Conservation (phyloP, 2,113 vertebrate species). For the Thamnaconus septentrionalis region DNA sequence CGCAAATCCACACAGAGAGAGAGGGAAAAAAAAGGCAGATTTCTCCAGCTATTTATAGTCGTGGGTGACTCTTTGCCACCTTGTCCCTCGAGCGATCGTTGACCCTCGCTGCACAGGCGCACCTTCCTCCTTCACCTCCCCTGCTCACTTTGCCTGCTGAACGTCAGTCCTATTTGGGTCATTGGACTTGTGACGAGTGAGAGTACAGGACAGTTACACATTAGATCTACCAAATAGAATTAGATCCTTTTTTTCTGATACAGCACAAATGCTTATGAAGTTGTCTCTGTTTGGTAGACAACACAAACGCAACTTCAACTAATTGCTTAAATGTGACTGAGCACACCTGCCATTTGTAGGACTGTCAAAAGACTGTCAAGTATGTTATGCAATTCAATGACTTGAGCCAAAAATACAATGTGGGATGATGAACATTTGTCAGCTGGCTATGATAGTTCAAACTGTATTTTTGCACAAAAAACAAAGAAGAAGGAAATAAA, state of each 20-base stretch:
- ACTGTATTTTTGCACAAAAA: no score
- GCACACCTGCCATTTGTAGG: no score
- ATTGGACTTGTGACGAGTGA: conserved; percentile 37
- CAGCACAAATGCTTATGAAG: conserved; percentile 1
- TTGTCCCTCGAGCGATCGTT: conserved; percentile 53
- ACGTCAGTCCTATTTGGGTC: conserved; percentile 73
- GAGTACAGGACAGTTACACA: conserved; percentile 29
- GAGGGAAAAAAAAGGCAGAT: conserved; percentile 18
- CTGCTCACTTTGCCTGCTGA: conserved; percentile 49
- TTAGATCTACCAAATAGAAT: conserved; percentile 42
- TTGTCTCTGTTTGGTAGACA: background rate
- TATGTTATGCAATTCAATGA: no score
- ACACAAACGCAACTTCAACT: background rate
- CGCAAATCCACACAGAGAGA: conserved; percentile 24
- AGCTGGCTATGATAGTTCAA: no score
- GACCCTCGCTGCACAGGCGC: conserved; percentile 20
- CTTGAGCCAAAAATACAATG: no score
- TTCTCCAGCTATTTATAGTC: conserved; percentile 54
- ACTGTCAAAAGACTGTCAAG: no score
- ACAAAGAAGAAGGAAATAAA: no score
- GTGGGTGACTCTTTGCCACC: conserved; percentile 33
- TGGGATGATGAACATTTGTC: no score
- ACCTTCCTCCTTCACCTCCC: conserved; percentile 40
- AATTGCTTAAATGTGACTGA: no score
- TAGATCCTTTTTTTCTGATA: conserved; percentile 33